phyloP scores from a whole-genome alignment of 2,888 invertebrate species.

The Limnephilus marmoratus region DNA sequence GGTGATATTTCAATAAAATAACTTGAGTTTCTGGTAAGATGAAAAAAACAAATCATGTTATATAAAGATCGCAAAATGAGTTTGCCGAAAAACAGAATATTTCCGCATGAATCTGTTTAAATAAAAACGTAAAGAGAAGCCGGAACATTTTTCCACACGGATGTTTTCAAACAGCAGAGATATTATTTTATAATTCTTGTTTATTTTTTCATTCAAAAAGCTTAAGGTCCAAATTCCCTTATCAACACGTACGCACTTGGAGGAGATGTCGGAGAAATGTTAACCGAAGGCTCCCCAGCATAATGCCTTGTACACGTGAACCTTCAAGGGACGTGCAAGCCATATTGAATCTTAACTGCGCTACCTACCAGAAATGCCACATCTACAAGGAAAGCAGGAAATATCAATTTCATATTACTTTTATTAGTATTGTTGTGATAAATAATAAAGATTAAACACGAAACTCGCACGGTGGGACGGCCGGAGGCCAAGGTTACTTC shows the following conservation, averaged over 20 bases:
- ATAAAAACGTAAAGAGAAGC: neutral
- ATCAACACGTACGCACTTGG: slow-evolving; percentile 37
- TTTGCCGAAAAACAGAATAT: neutral
- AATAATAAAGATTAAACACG: too few relatives aligned
- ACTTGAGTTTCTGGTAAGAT: neutral
- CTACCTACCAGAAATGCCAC: neutral
- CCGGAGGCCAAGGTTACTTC: too few relatives aligned
- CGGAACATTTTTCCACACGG: neutral
- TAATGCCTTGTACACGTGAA: neutral
- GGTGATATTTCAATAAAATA: too few relatives aligned
- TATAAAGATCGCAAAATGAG: neutral
- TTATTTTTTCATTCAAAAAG: slow-evolving; percentile 30
- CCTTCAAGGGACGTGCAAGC: neutral
- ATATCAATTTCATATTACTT: neutral
- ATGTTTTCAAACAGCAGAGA: neutral
- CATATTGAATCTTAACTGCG: slow-evolving; percentile 6
- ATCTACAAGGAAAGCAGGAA: neutral
- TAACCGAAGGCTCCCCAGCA: neutral
- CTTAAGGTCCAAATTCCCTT: slow-evolving; percentile 4
- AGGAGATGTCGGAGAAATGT: slow-evolving; percentile 31
- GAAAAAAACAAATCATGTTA: neutral
- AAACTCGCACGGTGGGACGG: too few relatives aligned
- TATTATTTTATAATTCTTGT: slow-evolving; percentile 11
- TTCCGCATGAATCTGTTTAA: neutral
- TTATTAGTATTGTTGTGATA: too few relatives aligned